Conservation (phyloP, 2,113 vertebrate species). For the Periophthalmus modestus region DNA sequence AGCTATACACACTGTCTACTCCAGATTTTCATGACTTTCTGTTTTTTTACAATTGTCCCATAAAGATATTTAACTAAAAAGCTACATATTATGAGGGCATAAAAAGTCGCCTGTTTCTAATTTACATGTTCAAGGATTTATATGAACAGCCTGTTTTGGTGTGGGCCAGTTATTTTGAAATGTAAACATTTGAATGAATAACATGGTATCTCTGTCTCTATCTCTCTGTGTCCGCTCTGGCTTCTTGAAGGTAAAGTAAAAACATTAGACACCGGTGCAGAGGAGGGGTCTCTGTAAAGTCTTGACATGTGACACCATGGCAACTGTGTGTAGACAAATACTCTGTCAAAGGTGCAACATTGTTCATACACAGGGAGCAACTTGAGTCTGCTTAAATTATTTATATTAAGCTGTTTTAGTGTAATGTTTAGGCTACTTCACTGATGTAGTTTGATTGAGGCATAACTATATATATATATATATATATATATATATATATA, state of each 20-base stretch:
- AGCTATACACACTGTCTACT: too few relatives aligned
- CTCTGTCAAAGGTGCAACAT: too few relatives aligned
- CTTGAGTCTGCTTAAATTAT: too few relatives aligned
- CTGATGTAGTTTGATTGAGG: background rate
- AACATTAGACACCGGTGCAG: background rate
- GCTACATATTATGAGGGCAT: too few relatives aligned
- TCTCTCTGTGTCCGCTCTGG: background rate
- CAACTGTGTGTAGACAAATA: background rate
- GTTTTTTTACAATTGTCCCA: background rate
- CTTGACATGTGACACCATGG: background rate
- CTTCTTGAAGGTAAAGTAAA: background rate
- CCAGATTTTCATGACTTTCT: background rate
- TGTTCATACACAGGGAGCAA: too few relatives aligned
- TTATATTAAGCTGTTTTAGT: background rate
- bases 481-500: too few relatives aligned
- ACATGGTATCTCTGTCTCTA: background rate
- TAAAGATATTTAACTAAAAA: background rate
- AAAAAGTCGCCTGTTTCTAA: background rate
- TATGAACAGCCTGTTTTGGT: background rate
- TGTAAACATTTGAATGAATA: background rate
- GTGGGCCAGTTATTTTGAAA: background rate
- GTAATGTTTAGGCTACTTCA: background rate
- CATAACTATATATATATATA: too few relatives aligned
- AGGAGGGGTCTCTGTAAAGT: background rate
- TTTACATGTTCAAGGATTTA: background rate